Base-by-base conservation (phyloP, 2,113 vertebrate species). In the Pteronura brasiliensis region DNA sequence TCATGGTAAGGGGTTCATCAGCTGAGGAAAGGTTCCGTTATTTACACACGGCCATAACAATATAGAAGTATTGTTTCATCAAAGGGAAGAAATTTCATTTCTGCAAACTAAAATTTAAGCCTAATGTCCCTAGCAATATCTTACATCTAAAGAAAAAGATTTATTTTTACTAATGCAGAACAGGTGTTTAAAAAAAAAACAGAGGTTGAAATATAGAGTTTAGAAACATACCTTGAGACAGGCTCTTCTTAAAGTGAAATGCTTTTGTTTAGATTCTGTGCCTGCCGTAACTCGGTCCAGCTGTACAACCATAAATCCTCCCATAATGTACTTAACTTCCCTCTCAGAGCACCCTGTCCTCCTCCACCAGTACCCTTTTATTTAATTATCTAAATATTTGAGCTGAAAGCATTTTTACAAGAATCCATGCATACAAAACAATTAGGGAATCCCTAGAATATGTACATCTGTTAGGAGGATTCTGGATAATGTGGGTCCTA, bases 381-480 rank as follows among this genome's bases (percentile, higher is more conserved):
- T 90, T 95, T 96, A 97, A 97, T 98, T 97, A 96, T 88, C 92
- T 95, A 97, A 97, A 96, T 97, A 98, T 94, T 55, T 96, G 72
- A 84, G 80, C 84, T 88, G 57, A 95, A 97, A 96, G 83, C 69
- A 94, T 92, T 98, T 98, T 98, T 92, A 95, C 11, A 86, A 95
- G 95, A 94, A 97, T 81, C 65, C 61, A 94, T 57, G 74, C 65
- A 84, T 84, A 72, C 42, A 97, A 95, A 89, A 88, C 95, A 85
- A 80, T 47, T 15, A 1, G 6, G 63, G 85, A 57, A 77, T 67
- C 74, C 18, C 57, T 77, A 92, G 8, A 72, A 79, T 52, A 80
- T 12, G 20, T 23, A 96, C 29, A 88, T 34, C 44, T 80, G 88
- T 72, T 88, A 81, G 55, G 39, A 93, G 42, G 97, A 88, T 88